Percentiles rank a stretch among this genome's conserved stretches.
Conservation (phyloP, 1,140 invertebrate species). For the Sycophaga agraensis region DNA sequence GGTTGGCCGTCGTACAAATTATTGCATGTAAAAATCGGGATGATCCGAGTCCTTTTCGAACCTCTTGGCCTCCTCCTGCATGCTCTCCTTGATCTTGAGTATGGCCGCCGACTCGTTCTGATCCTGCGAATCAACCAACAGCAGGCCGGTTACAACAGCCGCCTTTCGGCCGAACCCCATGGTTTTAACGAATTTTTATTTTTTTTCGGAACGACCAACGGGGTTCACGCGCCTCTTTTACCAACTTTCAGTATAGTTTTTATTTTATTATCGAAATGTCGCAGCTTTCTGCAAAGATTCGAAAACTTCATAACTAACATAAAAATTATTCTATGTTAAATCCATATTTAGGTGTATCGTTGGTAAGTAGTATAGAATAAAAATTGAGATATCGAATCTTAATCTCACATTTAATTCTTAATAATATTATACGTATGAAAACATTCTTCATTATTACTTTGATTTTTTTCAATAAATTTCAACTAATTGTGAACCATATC, state of each 20-base stretch:
- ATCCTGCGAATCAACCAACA: conserved; percentile 78
- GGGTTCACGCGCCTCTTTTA: conserved; percentile 1
- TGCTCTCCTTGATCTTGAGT: conserved; percentile 99
- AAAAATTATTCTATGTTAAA: too few species aligned
- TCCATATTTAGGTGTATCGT: too few species aligned
- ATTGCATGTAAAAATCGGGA: conserved; percentile 95
- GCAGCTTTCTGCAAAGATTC: conserved; percentile 4
- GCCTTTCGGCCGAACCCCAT: conserved; percentile 17
- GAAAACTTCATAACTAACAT: conserved; percentile 2
- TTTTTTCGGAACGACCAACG: background rate
- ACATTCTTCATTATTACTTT: too few species aligned
- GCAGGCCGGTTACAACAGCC: conserved; percentile 55
- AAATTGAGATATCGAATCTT: too few species aligned
- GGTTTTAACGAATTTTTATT: conserved; percentile 6
- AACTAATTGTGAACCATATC: too few species aligned
- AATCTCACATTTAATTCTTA: too few species aligned
- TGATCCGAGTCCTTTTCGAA: conserved; percentile 98
- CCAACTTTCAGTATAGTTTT: background rate
- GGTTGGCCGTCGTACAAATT: conserved; percentile 55
- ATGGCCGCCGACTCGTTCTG: conserved; percentile 98
- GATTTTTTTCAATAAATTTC: too few species aligned
- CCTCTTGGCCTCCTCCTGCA: conserved; percentile 99
- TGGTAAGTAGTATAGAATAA: too few species aligned
- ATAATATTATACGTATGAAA: too few species aligned
- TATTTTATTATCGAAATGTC: background rate